A percentile compares a stretch with the other conserved stretches of the same genome.
phyloP scores from a whole-genome alignment of 2,888 invertebrate species.

The Hypercompe scribonia region DNA sequence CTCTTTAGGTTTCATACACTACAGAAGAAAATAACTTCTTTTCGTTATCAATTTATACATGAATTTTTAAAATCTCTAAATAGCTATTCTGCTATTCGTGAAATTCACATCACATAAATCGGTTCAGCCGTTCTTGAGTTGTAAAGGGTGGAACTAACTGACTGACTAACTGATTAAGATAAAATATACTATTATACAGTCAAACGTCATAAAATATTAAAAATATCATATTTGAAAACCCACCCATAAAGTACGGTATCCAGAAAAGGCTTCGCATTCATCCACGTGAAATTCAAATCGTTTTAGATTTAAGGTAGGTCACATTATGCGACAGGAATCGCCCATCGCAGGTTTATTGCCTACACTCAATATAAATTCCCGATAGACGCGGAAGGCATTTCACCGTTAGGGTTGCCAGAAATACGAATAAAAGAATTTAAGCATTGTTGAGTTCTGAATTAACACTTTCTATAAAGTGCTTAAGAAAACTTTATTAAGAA shows the following conservation, averaged over 20 bases:
- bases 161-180: no score
- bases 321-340: conserved; percentile 39
- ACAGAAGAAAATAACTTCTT: no score
- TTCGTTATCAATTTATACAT: no score
- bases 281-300: conserved; percentile 26
- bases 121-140: no score
- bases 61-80: no score
- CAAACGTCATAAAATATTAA: background rate
- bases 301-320: conserved; percentile 45
- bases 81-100: no score
- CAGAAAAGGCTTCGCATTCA: background rate
- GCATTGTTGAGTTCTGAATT: background rate
- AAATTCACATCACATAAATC: no score
- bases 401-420: conserved; percentile 41
- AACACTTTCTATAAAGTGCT: no score
- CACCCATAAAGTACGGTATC: background rate
- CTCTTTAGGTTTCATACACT: no score
- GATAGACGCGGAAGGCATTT: conserved; percentile 53
- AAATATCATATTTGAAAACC: background rate
- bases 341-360: conserved; percentile 53
- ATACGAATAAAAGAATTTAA: background rate
- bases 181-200: background rate
- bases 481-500: no score
- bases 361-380: conserved; percentile 63
- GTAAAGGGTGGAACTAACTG: no score